Base-by-base conservation (phyloP, 1,140 invertebrate species). In the Batillaria attramentaria region DNA sequence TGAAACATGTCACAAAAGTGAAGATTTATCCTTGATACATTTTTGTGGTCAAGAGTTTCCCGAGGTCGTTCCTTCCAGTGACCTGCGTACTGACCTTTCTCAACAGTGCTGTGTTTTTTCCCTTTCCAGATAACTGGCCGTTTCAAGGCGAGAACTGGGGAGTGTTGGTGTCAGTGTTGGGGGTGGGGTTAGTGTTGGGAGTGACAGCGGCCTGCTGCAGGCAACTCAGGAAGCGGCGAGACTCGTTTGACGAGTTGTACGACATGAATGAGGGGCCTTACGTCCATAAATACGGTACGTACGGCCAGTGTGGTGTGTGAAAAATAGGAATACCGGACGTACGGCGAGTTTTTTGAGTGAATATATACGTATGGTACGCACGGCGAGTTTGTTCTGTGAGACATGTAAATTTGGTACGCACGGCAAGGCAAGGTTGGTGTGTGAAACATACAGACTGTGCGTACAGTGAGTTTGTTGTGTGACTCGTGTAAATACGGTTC, bases 121-220 rank as follows among this genome's bases (percentile, higher is more conserved):
- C 24, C 1, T 68, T 35, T 39, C 8, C 73, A 75, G 73, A 75
- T 60, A 41, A 62, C 20, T 81, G 77, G 80, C 81, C 81, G n/a
- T 82, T 82, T 50, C 43, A 77, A 20, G 78, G 78, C 16, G 81
- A 82, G 54, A 82, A 82, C 75, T 80, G 75, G 75, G 81, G 78
- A 0, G 76, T 78, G 16, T 69, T 78, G n/a, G 70, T 69, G 28
- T 79, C 77, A 18, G 81, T 82, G 0, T 70, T 82, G 20, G 78
- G 81, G 31, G 81, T 72, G 10, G 78, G 41, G 37, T 57, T 73
- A 39, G 75, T 80, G 31, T 50, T 82, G 8, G 78, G 78, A 4
- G 46, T 78, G n/a, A 69, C 70, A 6, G 78, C 78, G 0, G 78
- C 78, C 10, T 82, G 81, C 72, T 82, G 81, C 54, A 74, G 81